phyloP scores from a whole-genome alignment of 2,888 invertebrate genomes.

The Minunthozetes semirufus region DNA sequence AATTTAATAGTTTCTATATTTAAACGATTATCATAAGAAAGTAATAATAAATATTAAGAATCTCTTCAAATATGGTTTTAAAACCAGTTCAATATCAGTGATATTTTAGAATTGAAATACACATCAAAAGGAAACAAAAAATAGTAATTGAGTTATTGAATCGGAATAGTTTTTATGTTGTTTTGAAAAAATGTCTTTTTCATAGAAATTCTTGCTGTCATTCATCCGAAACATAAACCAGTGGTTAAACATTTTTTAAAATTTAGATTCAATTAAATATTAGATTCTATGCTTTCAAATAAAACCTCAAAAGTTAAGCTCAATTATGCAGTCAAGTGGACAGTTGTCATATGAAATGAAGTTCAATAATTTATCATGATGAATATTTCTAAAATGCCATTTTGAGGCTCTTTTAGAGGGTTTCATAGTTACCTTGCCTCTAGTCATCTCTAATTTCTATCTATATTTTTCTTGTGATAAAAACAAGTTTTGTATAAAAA shows the following conservation, averaged over 20 bases:
- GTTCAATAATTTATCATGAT: too few relatives aligned
- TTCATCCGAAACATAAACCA: neutral
- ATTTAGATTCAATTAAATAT: neutral
- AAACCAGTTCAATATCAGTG: neutral
- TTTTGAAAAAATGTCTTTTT: neutral
- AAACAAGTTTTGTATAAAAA: too few relatives aligned
- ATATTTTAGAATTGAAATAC: neutral
- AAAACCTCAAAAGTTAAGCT: neutral
- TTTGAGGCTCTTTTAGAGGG: too few relatives aligned
- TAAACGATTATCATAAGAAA: too few relatives aligned
- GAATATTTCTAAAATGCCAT: too few relatives aligned
- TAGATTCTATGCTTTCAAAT: neutral
- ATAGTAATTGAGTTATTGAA: conserved; percentile 22
- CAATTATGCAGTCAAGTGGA: neutral
- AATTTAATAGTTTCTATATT: too few relatives aligned
- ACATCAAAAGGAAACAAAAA: neutral
- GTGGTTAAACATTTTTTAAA: neutral
- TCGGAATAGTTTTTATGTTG: neutral
- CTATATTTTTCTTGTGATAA: too few relatives aligned
- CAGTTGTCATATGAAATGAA: neutral
- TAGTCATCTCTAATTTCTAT: too few relatives aligned
- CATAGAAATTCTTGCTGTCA: neutral
- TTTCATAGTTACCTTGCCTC: too few relatives aligned
- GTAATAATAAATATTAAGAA: too few relatives aligned
- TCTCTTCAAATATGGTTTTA: too few relatives aligned